Percentiles rank a stretch among this genome's conserved stretches.
phyloP scores from a whole-genome alignment of 2,113 vertebrate genomes.

The Melospiza melodia region DNA sequence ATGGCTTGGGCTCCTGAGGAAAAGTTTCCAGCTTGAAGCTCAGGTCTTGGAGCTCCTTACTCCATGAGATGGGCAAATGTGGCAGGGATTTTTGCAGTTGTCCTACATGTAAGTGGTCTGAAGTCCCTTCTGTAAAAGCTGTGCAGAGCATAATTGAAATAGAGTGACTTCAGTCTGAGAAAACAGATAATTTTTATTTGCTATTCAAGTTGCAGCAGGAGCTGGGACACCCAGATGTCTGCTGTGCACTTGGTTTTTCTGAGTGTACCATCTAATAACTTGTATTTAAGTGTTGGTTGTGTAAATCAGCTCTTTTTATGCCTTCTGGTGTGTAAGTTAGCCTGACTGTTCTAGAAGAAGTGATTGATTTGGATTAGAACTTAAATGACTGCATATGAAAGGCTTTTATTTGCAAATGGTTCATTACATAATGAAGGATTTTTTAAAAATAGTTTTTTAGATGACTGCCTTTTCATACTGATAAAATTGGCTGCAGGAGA shows the following conservation, averaged over 20 bases:
- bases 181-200: neutral
- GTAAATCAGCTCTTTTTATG: neutral
- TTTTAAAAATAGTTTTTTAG: neutral
- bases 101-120: neutral
- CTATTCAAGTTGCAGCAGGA: neutral
- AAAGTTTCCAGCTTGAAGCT: conserved; percentile 44
- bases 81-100: neutral
- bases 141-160: neutral
- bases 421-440: neutral
- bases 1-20: conserved; percentile 41
- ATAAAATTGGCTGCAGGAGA: neutral
- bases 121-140: neutral
- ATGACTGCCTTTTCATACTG: neutral
- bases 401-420: neutral
- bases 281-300: neutral
- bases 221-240: neutral
- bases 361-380: neutral
- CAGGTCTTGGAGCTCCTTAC: neutral
- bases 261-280: neutral
- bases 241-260: neutral
- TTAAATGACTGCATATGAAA: neutral
- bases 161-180: neutral
- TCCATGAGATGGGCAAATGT: neutral
- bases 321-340: neutral
- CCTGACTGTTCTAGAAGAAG: neutral